phyloP scores from a whole-genome alignment of 2,113 vertebrate genomes.

The Ameiurus melas region DNA sequence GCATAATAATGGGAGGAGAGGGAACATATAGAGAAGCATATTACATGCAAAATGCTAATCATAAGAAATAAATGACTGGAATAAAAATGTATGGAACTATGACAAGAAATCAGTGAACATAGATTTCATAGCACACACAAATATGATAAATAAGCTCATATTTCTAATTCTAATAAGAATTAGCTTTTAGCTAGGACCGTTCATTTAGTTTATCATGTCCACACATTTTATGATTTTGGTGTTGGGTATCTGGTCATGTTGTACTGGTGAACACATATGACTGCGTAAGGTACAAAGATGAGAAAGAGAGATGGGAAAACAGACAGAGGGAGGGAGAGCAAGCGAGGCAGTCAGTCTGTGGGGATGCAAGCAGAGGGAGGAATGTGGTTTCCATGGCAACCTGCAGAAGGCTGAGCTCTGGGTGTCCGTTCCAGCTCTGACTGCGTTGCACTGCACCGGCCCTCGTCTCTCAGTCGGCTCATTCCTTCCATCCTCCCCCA shows the following conservation, averaged over 20 bases:
- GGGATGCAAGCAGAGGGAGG: constrained; percentile 82
- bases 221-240: neutral
- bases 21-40: constrained; percentile 54
- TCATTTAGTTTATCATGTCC: neutral
- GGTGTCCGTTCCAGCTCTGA: constrained; percentile 78
- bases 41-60: constrained; percentile 42
- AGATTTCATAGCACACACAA: neutral
- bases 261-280: constrained; percentile 41
- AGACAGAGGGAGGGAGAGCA: constrained; percentile 48
- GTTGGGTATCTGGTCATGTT: neutral
- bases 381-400: constrained; percentile 83
- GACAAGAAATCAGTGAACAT: constrained; percentile 61
- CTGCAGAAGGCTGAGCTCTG: constrained; percentile 77
- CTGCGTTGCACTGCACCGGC: constrained; percentile 74
- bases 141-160: neutral
- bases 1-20: constrained; percentile 47
- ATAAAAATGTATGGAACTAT: constrained; percentile 65
- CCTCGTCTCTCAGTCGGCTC: constrained; percentile 68
- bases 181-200: neutral
- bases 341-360: constrained; percentile 68
- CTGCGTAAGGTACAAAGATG: constrained; percentile 51
- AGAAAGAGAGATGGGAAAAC: constrained; percentile 57
- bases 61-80: constrained; percentile 61
- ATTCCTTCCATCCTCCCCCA: constrained; percentile 61
- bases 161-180: too few species aligned